Conservation (phyloP, 1,140 invertebrate species). For the Zaprionus africanus region DNA sequence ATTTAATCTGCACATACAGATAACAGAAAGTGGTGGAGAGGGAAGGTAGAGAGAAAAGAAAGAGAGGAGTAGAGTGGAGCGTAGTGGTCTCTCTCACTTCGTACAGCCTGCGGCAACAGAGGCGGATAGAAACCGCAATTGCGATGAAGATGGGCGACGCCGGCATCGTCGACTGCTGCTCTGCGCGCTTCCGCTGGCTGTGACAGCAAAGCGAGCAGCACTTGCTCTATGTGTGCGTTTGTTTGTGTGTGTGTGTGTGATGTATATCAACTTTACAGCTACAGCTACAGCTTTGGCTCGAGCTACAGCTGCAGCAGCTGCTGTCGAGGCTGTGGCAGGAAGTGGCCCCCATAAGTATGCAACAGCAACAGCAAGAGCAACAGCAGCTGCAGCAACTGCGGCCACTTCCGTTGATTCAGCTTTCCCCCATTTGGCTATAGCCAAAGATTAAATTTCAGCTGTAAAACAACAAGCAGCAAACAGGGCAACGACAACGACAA, state of each 20-base stretch:
- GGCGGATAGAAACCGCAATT: conserved; percentile 35
- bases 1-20: conserved; percentile 65
- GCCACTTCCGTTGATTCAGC: conserved; percentile 47
- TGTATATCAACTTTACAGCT: conserved; percentile 45
- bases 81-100: neutral
- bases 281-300: conserved; percentile 18
- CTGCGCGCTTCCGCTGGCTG: conserved; percentile 31
- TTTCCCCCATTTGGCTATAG: conserved; percentile 14
- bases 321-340: conserved; percentile 25
- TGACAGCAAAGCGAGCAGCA: conserved; percentile 20
- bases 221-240: conserved; percentile 21
- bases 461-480: conserved; percentile 16
- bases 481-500: conserved; percentile 19
- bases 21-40: conserved; percentile 14
- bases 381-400: conserved; percentile 27
- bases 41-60: conserved; percentile 1
- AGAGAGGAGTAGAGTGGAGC: neutral
- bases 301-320: conserved; percentile 19
- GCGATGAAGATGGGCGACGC: conserved; percentile 33
- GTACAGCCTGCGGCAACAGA: neutral
- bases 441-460: conserved; percentile 42
- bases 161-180: conserved; percentile 12
- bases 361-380: conserved; percentile 34
- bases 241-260: conserved; percentile 30
- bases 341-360: conserved; percentile 49